Evolutionary conservation across 1,140 invertebrate genomes (phyloP), one percentile per base, ranked within the genome.

Genomic region (Cherax quadricarinatus): DNA sequence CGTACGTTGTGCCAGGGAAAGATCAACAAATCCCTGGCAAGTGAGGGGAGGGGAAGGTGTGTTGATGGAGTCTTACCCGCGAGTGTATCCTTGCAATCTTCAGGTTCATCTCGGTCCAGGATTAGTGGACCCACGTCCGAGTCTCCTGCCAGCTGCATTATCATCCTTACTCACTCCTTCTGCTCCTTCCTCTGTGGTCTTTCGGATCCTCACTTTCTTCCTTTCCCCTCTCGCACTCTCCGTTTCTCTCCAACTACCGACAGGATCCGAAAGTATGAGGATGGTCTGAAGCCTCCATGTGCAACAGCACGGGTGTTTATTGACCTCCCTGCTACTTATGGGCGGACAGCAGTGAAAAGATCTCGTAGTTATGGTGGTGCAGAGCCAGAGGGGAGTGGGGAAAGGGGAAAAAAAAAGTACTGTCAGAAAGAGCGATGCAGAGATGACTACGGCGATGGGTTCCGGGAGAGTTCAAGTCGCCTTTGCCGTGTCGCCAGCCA

Each of bases 71-170:
- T 62, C 89, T 91, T 91, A 91, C 89, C 89, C n/a, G 89, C 70
- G 66, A 86, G 78, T 6, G 24, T 66, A 24, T 86, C 85, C 66
- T 91, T 86, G 51, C 80, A 86, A 49, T 91, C 84, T 5, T 91
- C 89, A 41, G 84, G 84, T 12, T 91, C 89, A 66, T 91, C 89
- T 51, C 79, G 75, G 73, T 91, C 89, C 62, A 91, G 84, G 57
- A 79, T 81, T 49, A 87, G 89, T 16, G 89, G 89, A 30, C 89
- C 89, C 51, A 53, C 60, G 73, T 91, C 89, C 60, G 89, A 86
- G 60, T 91, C 89, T 48, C 84, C 84, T 87, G 89, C 89, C n/a
- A 91, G 85, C 89, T 91, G 89, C 89, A 91, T 91, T 91, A 91
- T 91, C 89, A 91, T 91, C 79, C 84, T 91, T 87, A 60, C 89